A percentile compares a stretch with the other conserved stretches of the same genome.
phyloP scores from a whole-genome alignment of 2,113 vertebrate species.

The Chunga burmeisteri region DNA sequence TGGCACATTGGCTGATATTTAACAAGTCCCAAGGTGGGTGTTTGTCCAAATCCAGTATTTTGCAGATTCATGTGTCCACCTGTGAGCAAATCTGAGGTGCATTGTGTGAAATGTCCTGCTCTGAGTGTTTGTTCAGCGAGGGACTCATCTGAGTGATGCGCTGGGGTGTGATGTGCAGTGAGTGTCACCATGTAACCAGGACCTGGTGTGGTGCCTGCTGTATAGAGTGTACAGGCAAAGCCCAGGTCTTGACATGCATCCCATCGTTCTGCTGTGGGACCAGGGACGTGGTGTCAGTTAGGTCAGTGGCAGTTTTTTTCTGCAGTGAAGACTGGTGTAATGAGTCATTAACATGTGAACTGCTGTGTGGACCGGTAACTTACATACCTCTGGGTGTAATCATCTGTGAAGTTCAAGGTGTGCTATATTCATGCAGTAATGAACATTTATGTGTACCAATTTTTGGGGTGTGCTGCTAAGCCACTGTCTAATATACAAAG shows the following conservation, averaged over 20 bases:
- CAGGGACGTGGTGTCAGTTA: accelerated
- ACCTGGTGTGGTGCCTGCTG: neutral
- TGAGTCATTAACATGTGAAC: neutral
- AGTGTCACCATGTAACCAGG: neutral
- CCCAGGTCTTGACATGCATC: accelerated
- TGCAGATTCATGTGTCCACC: neutral
- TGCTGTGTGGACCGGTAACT: neutral
- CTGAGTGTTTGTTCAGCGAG: neutral
- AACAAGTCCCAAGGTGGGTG: neutral
- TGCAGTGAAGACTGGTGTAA: neutral
- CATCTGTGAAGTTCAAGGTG: neutral
- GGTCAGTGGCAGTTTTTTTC: neutral
- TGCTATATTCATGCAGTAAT: neutral
- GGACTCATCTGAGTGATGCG: accelerated
- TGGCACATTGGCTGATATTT: neutral
- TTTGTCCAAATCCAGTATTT: neutral
- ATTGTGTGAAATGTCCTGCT: neutral
- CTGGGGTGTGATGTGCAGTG: neutral
- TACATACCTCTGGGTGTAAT: neutral
- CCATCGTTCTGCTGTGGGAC: accelerated
- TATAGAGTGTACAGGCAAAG: neutral
- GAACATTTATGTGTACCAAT: accelerated
- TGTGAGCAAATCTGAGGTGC: neutral
- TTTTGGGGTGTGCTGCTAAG: neutral
- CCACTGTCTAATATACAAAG: neutral